Percentiles rank a stretch among this genome's conserved stretches.
Conservation (phyloP, 2,888 invertebrate genomes). For the Subacronicta megacephala region DNA sequence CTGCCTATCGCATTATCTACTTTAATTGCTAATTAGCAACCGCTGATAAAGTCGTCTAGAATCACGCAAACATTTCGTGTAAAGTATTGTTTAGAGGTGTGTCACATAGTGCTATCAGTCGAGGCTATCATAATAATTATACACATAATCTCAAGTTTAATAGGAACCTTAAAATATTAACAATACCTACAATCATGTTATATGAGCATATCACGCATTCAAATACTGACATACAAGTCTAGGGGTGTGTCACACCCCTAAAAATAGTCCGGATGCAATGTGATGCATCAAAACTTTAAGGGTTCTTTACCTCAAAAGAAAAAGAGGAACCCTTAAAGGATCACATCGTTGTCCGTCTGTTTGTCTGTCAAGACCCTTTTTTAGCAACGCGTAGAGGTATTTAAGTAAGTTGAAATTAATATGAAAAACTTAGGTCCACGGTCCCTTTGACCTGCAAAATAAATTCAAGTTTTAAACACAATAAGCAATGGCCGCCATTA, state of each 20-base stretch:
- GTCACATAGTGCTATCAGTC: conserved; percentile 44
- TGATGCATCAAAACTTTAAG: no score
- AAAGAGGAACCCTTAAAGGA: no score
- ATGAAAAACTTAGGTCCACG: no score
- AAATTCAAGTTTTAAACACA: no score
- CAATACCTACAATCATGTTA: conserved; percentile 10
- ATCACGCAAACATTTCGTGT: conserved; percentile 59
- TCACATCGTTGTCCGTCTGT: no score
- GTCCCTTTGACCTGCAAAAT: no score
- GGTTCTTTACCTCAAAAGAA: no score
- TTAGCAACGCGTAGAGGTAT: no score
- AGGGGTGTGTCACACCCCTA: conserved; percentile 1
- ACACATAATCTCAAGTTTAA: conserved; percentile 15
- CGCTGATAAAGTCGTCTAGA: conserved; percentile 46
- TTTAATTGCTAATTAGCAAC: conserved; percentile 43
- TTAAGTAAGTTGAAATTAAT: no score
- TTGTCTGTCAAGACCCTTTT: no score
- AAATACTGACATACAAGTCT: background rate
- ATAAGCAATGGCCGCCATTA: no score
- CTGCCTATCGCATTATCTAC: conserved; percentile 18
- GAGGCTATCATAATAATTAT: conserved; percentile 17
- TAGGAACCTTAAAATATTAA: conserved; percentile 32
- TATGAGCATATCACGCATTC: conserved; percentile 14
- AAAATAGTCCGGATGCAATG: no score
- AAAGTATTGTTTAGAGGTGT: conserved; percentile 59